Evolutionary conservation across 2,888 invertebrate genomes (phyloP).

Genomic region (Micoletzkya japonica): DNA sequence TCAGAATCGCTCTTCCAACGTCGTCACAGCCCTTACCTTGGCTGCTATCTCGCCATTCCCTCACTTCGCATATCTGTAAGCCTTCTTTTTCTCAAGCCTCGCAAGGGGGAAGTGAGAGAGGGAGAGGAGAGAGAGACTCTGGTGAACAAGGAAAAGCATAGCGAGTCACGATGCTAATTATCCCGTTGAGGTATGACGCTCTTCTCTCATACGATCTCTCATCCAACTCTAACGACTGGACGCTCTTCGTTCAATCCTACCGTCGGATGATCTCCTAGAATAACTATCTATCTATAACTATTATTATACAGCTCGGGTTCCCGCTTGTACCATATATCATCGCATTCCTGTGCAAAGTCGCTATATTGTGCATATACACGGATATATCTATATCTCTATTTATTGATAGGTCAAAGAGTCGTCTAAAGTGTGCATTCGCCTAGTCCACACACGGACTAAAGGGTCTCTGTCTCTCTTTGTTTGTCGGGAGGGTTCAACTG

Average conservation of each 20-base stretch:
- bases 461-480: conserved; percentile 1
- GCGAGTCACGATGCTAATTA: too few species aligned
- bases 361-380: too few species aligned
- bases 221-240: background rate
- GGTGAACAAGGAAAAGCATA: too few species aligned
- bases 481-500: too few species aligned
- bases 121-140: background rate
- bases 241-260: conserved; percentile 19
- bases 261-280: conserved; percentile 15
- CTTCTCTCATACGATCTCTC: conserved; percentile 13
- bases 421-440: background rate
- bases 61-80: conserved; percentile 26
- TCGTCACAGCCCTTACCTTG: conserved; percentile 14
- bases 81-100: background rate
- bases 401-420: too few species aligned
- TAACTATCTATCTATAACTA: background rate
- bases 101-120: background rate
- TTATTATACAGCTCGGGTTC: background rate
- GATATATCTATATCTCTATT: background rate
- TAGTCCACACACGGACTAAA: conserved; percentile 5
- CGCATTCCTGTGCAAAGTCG: too few species aligned
- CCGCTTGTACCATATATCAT: background rate
- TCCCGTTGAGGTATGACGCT: conserved; percentile 23
- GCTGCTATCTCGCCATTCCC: conserved; percentile 19
- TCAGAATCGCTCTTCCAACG: too few species aligned